Evolutionary conservation across 2,797 vertebrate species (phyloP).

Genomic region (Luscinia megarhynchos): DNA sequence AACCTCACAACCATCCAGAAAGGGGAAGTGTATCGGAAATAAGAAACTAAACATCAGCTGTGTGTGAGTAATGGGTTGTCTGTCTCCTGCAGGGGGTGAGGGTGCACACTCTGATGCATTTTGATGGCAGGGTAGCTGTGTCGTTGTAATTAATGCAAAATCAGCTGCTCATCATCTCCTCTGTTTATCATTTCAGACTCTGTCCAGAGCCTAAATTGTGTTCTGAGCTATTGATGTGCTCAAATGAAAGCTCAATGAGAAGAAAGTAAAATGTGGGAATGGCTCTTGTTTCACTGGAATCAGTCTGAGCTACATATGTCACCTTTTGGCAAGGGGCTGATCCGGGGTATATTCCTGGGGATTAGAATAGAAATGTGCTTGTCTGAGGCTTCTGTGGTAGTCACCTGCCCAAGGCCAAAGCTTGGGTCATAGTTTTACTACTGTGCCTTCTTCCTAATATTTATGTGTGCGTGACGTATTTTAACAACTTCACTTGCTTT

Average conservation of each 20-base stretch:
- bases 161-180: neutral
- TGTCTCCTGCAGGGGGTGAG: neutral
- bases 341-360: neutral
- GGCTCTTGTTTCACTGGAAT: neutral
- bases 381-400: neutral
- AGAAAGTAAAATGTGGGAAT: neutral
- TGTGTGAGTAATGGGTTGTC: neutral
- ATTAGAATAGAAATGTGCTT: neutral
- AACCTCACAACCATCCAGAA: neutral
- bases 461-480: neutral
- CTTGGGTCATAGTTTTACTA: neutral
- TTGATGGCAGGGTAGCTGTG: neutral
- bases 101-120: neutral
- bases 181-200: neutral
- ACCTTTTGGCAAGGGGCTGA: neutral
- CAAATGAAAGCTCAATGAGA: neutral
- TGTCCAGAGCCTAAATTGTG: neutral
- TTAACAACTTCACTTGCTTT: neutral
- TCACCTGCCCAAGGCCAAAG: neutral
- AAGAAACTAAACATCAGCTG: neutral
- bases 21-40: neutral
- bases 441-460: neutral
- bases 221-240: neutral
- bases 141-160: neutral
- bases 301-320: neutral